Base-by-base conservation (phyloP, 2,888 invertebrate genomes). In the Keiferia lycopersicella region DNA sequence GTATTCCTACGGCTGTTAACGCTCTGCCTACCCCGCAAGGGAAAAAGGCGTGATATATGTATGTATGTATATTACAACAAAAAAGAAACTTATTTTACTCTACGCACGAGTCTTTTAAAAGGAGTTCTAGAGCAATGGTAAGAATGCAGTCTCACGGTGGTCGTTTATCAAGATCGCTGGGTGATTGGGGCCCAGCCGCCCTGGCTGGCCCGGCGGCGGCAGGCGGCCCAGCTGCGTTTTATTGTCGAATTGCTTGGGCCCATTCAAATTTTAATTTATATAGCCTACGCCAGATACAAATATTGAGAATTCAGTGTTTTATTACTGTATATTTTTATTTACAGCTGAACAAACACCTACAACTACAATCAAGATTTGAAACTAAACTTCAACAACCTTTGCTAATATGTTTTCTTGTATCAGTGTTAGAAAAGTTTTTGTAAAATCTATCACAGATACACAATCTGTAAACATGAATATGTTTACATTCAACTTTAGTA, bases 131-230 rank as follows among this genome's bases (percentile, higher is more conserved):
- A 18, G 50, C 3, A 20, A 50, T 20, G 50, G 50, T 50, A 20
- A 86, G 84, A 90, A 76, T 91, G 91, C 91, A 89, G 83, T 87
- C 88, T 91, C 90, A 91, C 85, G 84, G 83, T 77, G 82, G 72
- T 91, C 91, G 87, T 91, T 91, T 91, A 91, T 91, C 91, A 91
- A 84, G 87, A 89, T 89, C 88, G 89, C 83, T 86, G 82, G 84
- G 83, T 86, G 88, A 90, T 89, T 85, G 89, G 86, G 84, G 34
- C 34, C 8, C 34, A 34, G 34, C 34, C 34, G 34, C 10, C 34
- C 34, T 1, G 10, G 34, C 34, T 7, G 10, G 34, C 3, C 10
- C 34, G 34, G 34, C 34, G 34, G 34, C 73, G 86, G 45, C 16
- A 4, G 45, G 26, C 0, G 83, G 77, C 86, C 86, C 89, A 91